These are phyloP conservation scores for Hyperoplus immaculatus DNA, from an alignment of 2,797 vertebrate species.

Conservation along the genomic window DNA sequence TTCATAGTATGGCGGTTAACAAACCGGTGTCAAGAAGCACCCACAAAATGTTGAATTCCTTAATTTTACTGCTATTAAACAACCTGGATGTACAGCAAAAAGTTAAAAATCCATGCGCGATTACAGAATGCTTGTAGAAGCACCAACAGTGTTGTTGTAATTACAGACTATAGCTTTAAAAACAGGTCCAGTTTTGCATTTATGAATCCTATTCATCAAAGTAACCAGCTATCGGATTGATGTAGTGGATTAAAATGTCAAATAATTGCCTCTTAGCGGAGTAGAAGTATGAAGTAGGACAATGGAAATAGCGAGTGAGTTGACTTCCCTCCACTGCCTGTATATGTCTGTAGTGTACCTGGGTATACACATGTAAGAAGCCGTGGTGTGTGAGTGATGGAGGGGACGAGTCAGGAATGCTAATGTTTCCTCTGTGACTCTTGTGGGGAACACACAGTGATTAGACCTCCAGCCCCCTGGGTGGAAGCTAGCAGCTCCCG, in stretches of 20 bases:
- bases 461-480: conserved; percentile 86
- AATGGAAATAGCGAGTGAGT: neutral
- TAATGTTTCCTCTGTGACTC: conserved; percentile 87
- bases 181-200: neutral
- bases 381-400: conserved; percentile 57
- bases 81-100: no score
- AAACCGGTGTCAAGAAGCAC: no score
- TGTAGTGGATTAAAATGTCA: neutral
- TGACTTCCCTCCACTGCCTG: neutral
- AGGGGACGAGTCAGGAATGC: conserved; percentile 77
- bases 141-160: no score
- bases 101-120: no score
- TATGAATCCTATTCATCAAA: neutral
- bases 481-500: conserved; percentile 74
- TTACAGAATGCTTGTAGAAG: no score
- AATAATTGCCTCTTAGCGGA: neutral
- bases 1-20: no score
- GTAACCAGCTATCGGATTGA: neutral
- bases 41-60: no score
- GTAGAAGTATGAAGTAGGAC: neutral
- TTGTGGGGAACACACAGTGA: conserved; percentile 79
- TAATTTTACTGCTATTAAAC: no score
- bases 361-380: conserved; percentile 24
- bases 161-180: neutral
- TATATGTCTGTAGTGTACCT: conserved; percentile 36